Evolutionary conservation across 37 sponge, comb jelly and placozoan species (phyloP).

Genomic region (Spongia lamella): DNA sequence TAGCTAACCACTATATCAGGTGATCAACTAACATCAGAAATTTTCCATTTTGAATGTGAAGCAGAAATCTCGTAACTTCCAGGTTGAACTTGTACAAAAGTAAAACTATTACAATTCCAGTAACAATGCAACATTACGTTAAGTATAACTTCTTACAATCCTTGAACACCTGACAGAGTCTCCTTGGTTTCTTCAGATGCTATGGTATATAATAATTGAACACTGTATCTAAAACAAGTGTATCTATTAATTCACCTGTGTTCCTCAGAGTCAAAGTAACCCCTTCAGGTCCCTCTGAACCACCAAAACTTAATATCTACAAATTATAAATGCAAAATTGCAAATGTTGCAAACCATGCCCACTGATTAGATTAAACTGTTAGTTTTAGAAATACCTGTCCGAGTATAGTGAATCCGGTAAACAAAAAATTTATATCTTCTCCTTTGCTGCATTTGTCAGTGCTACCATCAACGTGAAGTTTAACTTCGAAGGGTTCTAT

Average conservation of each 20-base stretch:
- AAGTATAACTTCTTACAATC: neutral
- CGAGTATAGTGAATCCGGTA: conserved; percentile 73
- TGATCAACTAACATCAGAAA: neutral
- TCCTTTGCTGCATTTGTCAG: conserved; percentile 76
- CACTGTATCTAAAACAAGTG: neutral
- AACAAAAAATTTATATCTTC: conserved; percentile 88
- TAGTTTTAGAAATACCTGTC: conserved; percentile 67
- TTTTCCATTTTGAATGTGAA: conserved; percentile 34
- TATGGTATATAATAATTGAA: neutral
- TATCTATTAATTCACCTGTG: neutral
- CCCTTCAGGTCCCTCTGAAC: conserved; percentile 25
- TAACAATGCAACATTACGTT: no score
- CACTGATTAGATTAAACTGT: no score
- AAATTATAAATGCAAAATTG: neutral
- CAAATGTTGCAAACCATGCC: no score
- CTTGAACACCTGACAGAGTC: neutral
- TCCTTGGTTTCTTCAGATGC: no score
- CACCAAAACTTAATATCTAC: conserved; percentile 37
- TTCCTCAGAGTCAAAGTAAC: conserved; percentile 33
- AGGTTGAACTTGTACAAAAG: conserved; percentile 5
- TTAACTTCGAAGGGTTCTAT: conserved; percentile 65
- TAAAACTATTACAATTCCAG: neutral
- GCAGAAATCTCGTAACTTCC: conserved; percentile 12
- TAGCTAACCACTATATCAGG: no score
- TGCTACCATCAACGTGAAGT: conserved; percentile 75